Percentiles rank a stretch among this genome's conserved stretches.
Conservation (phyloP, 2,113 vertebrate genomes). For the Varanus komodoensis region DNA sequence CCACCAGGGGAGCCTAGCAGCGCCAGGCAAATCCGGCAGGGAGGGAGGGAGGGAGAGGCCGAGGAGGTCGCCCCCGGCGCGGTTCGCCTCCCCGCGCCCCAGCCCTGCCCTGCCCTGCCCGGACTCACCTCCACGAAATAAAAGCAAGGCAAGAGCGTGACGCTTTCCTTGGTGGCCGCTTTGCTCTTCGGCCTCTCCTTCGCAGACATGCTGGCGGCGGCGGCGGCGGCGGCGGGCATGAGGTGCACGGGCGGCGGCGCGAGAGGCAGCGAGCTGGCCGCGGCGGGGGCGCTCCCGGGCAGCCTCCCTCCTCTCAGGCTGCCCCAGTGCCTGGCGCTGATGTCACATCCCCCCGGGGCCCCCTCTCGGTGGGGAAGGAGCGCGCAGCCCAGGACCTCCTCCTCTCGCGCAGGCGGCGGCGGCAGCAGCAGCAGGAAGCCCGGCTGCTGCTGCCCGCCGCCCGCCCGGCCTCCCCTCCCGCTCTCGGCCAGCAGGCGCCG, state of each 20-base stretch:
- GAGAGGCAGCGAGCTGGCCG: conserved; percentile 37
- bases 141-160: conserved; percentile 95
- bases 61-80: no score
- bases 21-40: not conserved
- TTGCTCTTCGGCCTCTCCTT: conserved; percentile 85
- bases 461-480: not conserved
- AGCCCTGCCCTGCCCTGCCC: no score
- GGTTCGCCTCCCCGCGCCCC: no score
- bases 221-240: not conserved
- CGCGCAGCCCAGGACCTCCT: conserved; percentile 60
- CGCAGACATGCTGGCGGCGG: conserved; percentile 84
- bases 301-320: conserved; percentile 57
- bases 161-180: conserved; percentile 93
- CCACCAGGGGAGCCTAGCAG: not conserved
- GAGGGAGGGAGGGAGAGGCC: not conserved
- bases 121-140: conserved; percentile 96
- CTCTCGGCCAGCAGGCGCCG: not conserved
- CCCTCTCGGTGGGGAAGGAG: conserved; percentile 58
- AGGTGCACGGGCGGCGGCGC: conserved; percentile 49
- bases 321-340: conserved; percentile 67
- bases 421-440: conserved; percentile 44
- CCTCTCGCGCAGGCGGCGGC: conserved; percentile 28
- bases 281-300: conserved; percentile 34
- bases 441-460: conserved; percentile 12
- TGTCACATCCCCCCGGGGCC: conserved; percentile 75